Conservation (phyloP, 2,888 invertebrate species). For the Yponomeuta cagnagella region DNA sequence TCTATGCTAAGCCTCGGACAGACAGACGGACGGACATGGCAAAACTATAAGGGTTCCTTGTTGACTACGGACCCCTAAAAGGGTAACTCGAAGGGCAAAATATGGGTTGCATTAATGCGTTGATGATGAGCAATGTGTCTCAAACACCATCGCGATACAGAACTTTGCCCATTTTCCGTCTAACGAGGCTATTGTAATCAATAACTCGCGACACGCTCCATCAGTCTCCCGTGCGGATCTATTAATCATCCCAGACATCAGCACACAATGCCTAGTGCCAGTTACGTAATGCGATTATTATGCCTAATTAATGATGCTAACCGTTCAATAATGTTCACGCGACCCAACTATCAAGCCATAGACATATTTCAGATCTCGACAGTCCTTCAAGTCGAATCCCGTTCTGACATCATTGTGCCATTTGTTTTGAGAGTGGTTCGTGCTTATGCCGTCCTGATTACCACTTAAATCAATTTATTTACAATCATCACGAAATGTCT, state of each 20-base stretch:
- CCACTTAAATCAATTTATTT: too few species aligned
- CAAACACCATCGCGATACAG: neutral
- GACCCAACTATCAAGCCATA: neutral
- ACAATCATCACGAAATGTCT: too few species aligned
- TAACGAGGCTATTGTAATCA: slow-evolving; percentile 7
- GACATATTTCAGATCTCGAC: neutral
- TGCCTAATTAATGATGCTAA: slow-evolving; percentile 8
- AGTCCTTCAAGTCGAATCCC: neutral
- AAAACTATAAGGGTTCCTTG: too few species aligned
- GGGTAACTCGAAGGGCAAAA: too few species aligned
- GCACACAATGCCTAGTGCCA: slow-evolving; percentile 11
- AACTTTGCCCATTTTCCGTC: neutral
- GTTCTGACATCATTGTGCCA: neutral
- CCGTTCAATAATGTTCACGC: neutral
- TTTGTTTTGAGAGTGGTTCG: neutral
- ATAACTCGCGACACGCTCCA: slow-evolving; percentile 6
- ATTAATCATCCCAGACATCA: slow-evolving; percentile 12
- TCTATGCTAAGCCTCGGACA: too few species aligned
- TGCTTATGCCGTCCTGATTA: neutral
- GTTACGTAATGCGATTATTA: slow-evolving; percentile 10
- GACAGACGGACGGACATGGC: too few species aligned
- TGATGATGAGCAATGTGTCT: too few species aligned
- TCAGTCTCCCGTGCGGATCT: slow-evolving; percentile 11
- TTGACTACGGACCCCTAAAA: too few species aligned
- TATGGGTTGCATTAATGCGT: too few species aligned